These are phyloP conservation scores for Gallinago paraguaiae DNA, from an alignment of 2,113 vertebrate species.

Conservation along the genomic window DNA sequence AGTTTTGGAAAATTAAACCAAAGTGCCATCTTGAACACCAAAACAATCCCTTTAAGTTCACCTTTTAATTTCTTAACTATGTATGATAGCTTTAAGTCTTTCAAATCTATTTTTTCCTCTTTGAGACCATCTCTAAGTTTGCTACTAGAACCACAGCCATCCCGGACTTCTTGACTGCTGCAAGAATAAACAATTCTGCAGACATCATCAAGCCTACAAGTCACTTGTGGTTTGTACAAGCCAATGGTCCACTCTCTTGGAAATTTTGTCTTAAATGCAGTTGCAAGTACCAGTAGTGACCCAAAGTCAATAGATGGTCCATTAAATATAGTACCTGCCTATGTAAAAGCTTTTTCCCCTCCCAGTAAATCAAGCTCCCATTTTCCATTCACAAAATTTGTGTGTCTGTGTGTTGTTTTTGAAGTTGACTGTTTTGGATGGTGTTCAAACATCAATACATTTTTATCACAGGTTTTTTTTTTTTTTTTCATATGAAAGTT, in stretches of 20 bases:
- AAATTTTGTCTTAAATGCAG: background rate
- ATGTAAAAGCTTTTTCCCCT: background rate
- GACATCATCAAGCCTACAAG: background rate
- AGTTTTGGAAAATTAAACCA: background rate
- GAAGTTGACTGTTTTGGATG: constrained; percentile 52
- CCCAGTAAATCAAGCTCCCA: background rate
- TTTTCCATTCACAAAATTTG: background rate
- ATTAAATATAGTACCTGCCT: background rate
- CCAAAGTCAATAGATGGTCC: background rate
- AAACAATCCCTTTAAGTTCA: background rate
- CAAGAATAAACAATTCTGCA: background rate
- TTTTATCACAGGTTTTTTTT: constrained; percentile 61
- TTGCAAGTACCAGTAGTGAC: background rate
- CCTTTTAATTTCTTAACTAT: background rate
- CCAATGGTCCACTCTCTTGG: background rate
- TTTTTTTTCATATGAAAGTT: constrained; percentile 57
- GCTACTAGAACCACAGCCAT: background rate
- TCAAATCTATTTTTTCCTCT: background rate
- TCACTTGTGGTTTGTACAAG: background rate
- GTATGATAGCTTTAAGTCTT: background rate
- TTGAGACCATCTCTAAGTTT: background rate
- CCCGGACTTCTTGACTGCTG: background rate
- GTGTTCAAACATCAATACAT: constrained; percentile 69
- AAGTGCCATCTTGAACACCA: background rate
- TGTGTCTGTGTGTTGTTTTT: background rate